phyloP scores from a whole-genome alignment of 2,888 invertebrate species.

The Plebejus argus region DNA sequence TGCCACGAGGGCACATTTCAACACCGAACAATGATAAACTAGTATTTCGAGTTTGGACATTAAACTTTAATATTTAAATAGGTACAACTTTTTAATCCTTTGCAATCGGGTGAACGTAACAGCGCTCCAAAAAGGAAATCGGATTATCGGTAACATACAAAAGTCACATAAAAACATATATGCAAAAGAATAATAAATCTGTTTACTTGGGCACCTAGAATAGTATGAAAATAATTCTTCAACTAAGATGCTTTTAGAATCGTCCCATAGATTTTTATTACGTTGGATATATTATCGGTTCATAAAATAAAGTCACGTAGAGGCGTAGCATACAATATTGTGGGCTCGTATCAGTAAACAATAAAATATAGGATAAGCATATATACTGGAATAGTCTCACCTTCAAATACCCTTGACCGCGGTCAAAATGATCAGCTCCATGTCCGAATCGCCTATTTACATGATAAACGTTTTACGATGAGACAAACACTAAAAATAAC shows the following conservation, averaged over 20 bases:
- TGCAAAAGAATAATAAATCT: no score
- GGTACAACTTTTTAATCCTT: background rate
- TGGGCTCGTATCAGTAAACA: background rate
- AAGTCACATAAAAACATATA: no score
- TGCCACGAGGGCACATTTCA: background rate
- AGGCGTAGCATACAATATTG: background rate
- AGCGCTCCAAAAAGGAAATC: no score
- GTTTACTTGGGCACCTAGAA: no score
- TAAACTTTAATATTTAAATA: background rate
- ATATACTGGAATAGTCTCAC: conserved; percentile 5
- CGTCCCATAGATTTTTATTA: background rate
- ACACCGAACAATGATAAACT: background rate
- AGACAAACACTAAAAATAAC: background rate
- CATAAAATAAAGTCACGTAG: conserved; percentile 1
- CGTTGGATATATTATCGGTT: background rate
- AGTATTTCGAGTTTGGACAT: background rate
- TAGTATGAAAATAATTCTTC: no score
- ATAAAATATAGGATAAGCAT: conserved; percentile 2
- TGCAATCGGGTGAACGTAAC: background rate
- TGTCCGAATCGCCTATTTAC: conserved; percentile 16
- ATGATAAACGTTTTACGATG: conserved; percentile 13
- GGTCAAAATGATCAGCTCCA: conserved; percentile 8
- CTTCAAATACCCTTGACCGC: conserved; percentile 8
- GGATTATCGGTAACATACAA: no score
- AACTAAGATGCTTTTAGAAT: background rate